Conservation (phyloP, 2,888 invertebrate species). For the Athripsodes cinereus region DNA sequence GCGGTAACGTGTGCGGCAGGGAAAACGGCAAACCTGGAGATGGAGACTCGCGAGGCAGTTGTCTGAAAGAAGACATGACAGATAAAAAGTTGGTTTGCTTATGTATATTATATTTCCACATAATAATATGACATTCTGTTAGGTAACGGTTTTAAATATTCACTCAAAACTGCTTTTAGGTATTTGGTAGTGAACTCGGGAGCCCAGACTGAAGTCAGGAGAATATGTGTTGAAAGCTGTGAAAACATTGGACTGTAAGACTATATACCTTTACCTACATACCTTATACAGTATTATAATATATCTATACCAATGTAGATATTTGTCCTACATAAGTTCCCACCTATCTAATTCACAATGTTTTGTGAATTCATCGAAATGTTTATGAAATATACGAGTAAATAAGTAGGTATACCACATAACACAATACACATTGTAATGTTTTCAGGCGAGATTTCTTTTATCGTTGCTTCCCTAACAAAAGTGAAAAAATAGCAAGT, state of each 20-base stretch:
- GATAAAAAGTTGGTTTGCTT: slow-evolving; percentile 32
- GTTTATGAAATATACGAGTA: no score
- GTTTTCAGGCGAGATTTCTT: slow-evolving; percentile 43
- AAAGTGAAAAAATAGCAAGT: slow-evolving; percentile 36
- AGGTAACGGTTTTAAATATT: no score
- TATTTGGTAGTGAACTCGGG: slow-evolving; percentile 33
- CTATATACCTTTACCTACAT: no score
- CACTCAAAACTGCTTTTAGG: slow-evolving; percentile 24
- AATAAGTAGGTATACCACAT: no score
- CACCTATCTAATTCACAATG: no score
- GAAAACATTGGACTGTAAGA: slow-evolving; percentile 34
- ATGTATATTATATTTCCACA: background rate
- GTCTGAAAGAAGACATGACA: slow-evolving; percentile 42
- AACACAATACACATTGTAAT: no score
- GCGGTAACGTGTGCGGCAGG: slow-evolving; percentile 58
- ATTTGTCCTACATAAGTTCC: no score
- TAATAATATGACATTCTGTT: background rate
- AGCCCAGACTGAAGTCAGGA: slow-evolving; percentile 26
- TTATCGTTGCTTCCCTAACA: slow-evolving; percentile 49
- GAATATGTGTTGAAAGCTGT: slow-evolving; percentile 36
- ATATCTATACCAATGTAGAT: no score
- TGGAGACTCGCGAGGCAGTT: slow-evolving; percentile 33
- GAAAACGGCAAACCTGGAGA: slow-evolving; percentile 34
- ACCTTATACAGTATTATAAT: no score
- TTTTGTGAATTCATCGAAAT: no score